phyloP scores from a whole-genome alignment of 2,888 invertebrate genomes.

The Erebia epiphron region DNA sequence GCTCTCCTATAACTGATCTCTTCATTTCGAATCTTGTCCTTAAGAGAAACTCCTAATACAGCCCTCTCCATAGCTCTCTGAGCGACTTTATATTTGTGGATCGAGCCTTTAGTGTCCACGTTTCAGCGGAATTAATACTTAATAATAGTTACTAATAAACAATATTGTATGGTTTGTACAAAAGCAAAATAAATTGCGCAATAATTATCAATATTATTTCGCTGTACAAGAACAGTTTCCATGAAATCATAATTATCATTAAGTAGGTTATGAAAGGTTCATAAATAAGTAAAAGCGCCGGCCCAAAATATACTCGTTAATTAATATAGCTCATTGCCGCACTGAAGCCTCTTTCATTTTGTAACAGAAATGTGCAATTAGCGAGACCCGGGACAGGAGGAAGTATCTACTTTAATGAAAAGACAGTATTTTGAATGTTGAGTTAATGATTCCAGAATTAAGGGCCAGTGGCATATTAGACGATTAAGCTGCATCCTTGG shows the following conservation, averaged over 20 bases:
- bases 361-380: conserved; percentile 17
- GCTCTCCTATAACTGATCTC: too few species aligned
- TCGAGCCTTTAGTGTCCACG: too few species aligned
- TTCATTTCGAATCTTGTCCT: too few species aligned
- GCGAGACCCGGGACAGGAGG: background rate
- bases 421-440: conserved; percentile 3
- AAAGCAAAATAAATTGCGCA: background rate
- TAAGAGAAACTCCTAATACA: too few species aligned
- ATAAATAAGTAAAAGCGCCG: conserved; percentile 3
- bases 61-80: too few species aligned
- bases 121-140: too few species aligned
- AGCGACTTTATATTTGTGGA: too few species aligned
- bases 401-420: background rate
- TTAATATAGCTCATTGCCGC: background rate
- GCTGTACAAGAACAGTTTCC: background rate
- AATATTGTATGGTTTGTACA: too few species aligned
- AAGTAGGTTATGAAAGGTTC: conserved; percentile 1
- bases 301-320: conserved; percentile 11
- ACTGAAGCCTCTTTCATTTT: conserved; percentile 9
- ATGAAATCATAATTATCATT: background rate
- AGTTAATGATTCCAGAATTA: background rate
- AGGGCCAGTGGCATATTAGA: too few species aligned
- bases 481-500: too few species aligned
- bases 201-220: background rate
- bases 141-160: too few species aligned